Evolutionary conservation across 2,888 invertebrate genomes (phyloP).

Genomic region (Hirudinaria manillensis): DNA sequence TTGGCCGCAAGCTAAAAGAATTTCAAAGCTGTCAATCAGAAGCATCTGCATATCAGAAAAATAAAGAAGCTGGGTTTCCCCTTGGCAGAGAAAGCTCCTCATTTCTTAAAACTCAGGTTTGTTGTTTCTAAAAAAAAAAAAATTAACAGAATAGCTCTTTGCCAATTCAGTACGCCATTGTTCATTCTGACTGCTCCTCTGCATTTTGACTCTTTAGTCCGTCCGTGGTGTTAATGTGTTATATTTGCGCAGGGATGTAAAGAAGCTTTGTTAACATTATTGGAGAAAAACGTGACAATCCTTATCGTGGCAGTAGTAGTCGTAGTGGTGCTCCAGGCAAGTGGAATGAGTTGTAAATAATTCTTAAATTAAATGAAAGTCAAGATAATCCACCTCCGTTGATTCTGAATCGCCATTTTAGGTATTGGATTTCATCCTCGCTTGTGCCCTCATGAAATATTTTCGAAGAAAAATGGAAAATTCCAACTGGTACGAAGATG

Average conservation of each 20-base stretch:
- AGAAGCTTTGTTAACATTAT: conserved; percentile 18
- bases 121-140: neutral
- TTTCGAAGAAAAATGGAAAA: conserved; percentile 29
- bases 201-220: neutral
- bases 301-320: neutral
- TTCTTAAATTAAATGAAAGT: too few species aligned
- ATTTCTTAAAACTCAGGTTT: conserved; percentile 22
- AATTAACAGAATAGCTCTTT: too few species aligned
- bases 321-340: conserved; percentile 2
- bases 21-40: conserved; percentile 18
- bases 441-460: conserved; percentile 30
- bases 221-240: too few species aligned
- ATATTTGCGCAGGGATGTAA: conserved; percentile 28
- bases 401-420: neutral
- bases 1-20: conserved; percentile 14
- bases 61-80: neutral
- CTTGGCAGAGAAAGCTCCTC: neutral
- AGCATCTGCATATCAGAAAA: neutral
- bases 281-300: conserved; percentile 26
- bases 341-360: neutral
- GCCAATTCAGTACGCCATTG: neutral
- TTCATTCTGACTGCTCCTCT: neutral
- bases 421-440: conserved; percentile 31
- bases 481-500: conserved; percentile 29
- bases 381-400: too few species aligned